Percentiles rank a stretch among this genome's conserved stretches.
Conservation (phyloP, 1,140 invertebrate species). For the Bombus picipes region DNA sequence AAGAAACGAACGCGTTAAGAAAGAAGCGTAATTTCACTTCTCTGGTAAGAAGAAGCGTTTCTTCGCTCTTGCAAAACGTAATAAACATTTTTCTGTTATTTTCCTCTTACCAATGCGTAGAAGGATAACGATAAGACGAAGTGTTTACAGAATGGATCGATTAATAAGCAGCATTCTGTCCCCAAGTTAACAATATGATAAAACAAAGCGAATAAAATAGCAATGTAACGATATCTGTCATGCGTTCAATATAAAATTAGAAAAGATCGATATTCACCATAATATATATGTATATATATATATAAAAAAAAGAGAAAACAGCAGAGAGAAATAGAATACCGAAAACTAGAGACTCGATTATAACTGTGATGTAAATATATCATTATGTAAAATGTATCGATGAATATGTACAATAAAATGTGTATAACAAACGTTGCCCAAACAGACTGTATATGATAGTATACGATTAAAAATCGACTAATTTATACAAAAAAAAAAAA, state of each 20-base stretch:
- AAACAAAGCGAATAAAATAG: background rate
- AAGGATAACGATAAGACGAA: background rate
- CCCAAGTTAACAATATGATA: background rate
- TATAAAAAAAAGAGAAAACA: background rate
- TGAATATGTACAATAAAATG: background rate
- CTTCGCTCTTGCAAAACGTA: background rate
- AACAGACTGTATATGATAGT: background rate
- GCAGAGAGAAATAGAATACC: background rate
- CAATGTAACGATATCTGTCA: background rate
- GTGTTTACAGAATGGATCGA: background rate
- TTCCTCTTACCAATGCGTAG: background rate
- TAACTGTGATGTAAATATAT: background rate
- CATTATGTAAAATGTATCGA: background rate
- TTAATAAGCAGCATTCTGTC: background rate
- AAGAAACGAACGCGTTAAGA: background rate
- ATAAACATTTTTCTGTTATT: background rate
- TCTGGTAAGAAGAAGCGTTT: no score
- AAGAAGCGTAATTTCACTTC: background rate
- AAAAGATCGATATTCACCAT: background rate
- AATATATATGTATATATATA: background rate
- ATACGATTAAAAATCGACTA: no score
- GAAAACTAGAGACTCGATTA: background rate
- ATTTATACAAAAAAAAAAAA: background rate
- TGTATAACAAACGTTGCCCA: background rate
- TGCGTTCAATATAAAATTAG: conserved; percentile 29